phyloP scores from a whole-genome alignment of 2,888 invertebrate genomes.

The Smittia aterrima region DNA sequence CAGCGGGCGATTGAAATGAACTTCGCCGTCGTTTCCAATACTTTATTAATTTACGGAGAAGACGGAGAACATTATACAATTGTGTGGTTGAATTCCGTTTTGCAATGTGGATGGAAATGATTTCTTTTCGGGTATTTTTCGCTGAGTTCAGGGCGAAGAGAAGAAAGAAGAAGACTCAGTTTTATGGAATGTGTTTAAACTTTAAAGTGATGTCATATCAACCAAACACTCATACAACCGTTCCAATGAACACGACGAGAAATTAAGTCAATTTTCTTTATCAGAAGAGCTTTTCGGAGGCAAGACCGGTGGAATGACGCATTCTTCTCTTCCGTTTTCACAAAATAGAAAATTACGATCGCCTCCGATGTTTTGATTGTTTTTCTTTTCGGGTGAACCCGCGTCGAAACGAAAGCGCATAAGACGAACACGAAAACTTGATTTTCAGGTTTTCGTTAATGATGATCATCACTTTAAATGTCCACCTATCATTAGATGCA shows the following conservation, averaged over 20 bases:
- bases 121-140: constrained; percentile 1
- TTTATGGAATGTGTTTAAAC: constrained; percentile 32
- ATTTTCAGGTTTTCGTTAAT: constrained; percentile 39
- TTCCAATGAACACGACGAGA: constrained; percentile 2
- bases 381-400: not conserved
- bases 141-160: not conserved
- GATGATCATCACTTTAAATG: constrained; percentile 40
- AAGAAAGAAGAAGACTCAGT: constrained; percentile 23
- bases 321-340: constrained; percentile 24
- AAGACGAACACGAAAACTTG: constrained; percentile 34
- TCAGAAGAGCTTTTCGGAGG: constrained; percentile 21
- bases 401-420: constrained; percentile 25
- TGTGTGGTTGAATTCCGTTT: not conserved
- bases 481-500: constrained; percentile 38
- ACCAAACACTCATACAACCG: constrained; percentile 23
- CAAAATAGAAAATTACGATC: constrained; percentile 3
- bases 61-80: not conserved
- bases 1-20: not conserved
- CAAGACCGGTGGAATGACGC: constrained; percentile 20
- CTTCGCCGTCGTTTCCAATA: not conserved
- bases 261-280: constrained; percentile 37
- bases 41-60: not conserved
- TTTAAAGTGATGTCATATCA: constrained; percentile 39
- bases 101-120: not conserved
- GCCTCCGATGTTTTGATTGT: not conserved